Conservation (phyloP, 2,888 invertebrate species). For the Petrophora chlorosata region DNA sequence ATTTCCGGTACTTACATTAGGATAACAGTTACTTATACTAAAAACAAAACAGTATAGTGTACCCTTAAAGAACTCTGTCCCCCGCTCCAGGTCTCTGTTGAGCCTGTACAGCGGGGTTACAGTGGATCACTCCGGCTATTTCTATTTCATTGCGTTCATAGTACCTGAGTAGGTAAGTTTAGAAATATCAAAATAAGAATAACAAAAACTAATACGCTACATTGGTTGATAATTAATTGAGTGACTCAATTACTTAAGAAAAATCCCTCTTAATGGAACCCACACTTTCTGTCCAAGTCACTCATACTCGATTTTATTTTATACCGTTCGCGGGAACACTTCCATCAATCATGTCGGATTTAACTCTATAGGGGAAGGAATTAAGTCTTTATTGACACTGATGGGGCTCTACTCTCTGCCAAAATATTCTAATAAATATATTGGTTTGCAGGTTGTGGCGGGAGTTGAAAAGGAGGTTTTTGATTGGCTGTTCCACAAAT, state of each 20-base stretch:
- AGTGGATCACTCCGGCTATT: too few species aligned
- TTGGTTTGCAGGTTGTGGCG: slow-evolving; percentile 11
- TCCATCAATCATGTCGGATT: slow-evolving; percentile 72
- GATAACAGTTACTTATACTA: too few species aligned
- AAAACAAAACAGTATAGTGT: too few species aligned
- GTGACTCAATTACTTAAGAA: neutral
- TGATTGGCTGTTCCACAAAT: neutral
- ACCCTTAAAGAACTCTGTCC: too few species aligned
- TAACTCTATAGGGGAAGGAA: slow-evolving; percentile 45
- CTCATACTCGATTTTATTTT: slow-evolving; percentile 35
- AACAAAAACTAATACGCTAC: too few species aligned
- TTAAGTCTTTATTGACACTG: slow-evolving; percentile 41
- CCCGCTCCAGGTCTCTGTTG: too few species aligned
- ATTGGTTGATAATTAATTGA: too few species aligned
- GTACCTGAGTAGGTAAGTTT: too few species aligned
- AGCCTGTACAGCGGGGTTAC: too few species aligned
- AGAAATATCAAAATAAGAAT: too few species aligned
- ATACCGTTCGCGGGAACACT: slow-evolving; percentile 50
- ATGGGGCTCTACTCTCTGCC: slow-evolving; percentile 24
- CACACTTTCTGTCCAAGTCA: neutral
- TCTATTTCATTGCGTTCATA: too few species aligned
- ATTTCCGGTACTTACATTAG: too few species aligned
- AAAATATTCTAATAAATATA: slow-evolving; percentile 21
- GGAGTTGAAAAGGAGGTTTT: neutral
- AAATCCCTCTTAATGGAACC: neutral